Base-by-base conservation (phyloP, 1,140 invertebrate genomes). In the Solenopsis fugax region DNA sequence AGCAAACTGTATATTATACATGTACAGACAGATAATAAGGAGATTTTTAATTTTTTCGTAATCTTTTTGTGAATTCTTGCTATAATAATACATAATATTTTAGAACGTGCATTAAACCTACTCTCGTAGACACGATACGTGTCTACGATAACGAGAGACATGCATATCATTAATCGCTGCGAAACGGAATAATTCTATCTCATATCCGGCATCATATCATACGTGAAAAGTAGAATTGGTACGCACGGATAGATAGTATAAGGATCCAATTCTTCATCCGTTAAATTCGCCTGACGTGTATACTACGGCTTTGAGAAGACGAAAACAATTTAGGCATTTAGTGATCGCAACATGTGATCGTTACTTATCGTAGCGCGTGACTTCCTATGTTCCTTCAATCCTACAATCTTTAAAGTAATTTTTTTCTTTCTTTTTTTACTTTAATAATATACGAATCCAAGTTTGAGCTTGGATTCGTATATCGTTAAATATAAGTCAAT, bases 311-410 rank as follows among this genome's bases (percentile, higher is more conserved):
- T 71, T 52, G 76, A 82, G 60, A 78, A 64, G 67, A 82, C 56
- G 84, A 62, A 73, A 67, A 50, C 45, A 76, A 18, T 73, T 9
- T 67, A 67, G 62, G 58, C 80, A 86, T 84, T 81, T 82, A 87
- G 78, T 81, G 54, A 86, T 67, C 45, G 65, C 62, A 56, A 50
- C 54, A 85, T 71, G 88, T 86, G 89, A 90, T 89, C 72, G 85
- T 92, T 90, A 90, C 87, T 92, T 92, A 82, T 80, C 29, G 72
- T 87, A 90, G 86, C 84, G 54, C 58, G 88, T 90, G 85, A 84
- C 56, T 62, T 91, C 54, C 82, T 86, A 87, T 92, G 91, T 92
- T 92, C 91, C 91, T 92, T 85, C 88, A 64, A 84, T 78, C 56
- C 41, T 89, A 37, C 52, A 80, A 84, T 64, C n/a, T 84, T 73